Evolutionary conservation across 2,888 invertebrate species (phyloP).

Genomic region (Xanthorhoe designata): DNA sequence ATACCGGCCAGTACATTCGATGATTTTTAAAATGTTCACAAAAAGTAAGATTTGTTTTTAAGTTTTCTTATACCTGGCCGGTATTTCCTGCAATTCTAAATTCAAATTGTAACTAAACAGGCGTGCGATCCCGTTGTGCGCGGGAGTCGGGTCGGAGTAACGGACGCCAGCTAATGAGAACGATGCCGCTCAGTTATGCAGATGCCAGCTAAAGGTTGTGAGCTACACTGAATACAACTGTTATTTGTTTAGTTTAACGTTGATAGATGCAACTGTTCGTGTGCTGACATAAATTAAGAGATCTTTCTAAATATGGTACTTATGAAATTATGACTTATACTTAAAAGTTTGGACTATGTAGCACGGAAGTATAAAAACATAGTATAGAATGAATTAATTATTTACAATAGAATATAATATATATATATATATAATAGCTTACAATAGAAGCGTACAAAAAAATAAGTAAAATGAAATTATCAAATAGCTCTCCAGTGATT

Average conservation of each 20-base stretch:
- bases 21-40: background rate
- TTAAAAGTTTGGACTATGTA: too few relatives aligned
- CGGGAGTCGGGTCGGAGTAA: constrained; percentile 74
- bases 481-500: too few relatives aligned
- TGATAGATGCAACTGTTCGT: constrained; percentile 15
- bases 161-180: constrained; percentile 80
- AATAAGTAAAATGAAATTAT: too few relatives aligned
- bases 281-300: background rate
- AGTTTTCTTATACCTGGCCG: constrained; percentile 11
- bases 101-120: constrained; percentile 55
- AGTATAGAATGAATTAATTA: too few relatives aligned
- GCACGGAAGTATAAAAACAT: too few relatives aligned
- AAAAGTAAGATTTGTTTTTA: constrained; percentile 1
- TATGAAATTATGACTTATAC: background rate
- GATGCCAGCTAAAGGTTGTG: constrained; percentile 60
- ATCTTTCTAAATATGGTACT: background rate
- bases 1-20: too few relatives aligned
- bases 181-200: constrained; percentile 80
- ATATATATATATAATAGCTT: too few relatives aligned
- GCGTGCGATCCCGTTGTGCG: constrained; percentile 64
- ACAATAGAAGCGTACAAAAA: too few relatives aligned
- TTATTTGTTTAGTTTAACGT: constrained; percentile 38
- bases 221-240: constrained; percentile 50
- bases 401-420: too few relatives aligned
- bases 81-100: constrained; percentile 49